Base-by-base conservation (phyloP, 2,888 invertebrate species). In the Neoitamus cyanurus region DNA sequence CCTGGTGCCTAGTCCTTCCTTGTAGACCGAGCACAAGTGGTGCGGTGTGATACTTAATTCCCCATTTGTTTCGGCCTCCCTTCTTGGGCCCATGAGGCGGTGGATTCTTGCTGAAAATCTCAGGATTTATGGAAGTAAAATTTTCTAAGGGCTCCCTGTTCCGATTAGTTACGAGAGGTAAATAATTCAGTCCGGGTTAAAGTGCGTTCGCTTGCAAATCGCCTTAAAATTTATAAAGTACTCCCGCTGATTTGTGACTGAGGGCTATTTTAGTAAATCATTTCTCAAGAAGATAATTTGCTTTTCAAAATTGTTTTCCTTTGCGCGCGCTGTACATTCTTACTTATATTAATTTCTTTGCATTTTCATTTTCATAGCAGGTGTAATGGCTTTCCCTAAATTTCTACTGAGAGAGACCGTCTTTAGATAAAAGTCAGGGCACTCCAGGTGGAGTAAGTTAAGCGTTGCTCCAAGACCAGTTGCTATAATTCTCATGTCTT, bases 21-120 rank as follows among this genome's bases (percentile, higher is more conserved):
- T 4, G 37, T n/a, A 31, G 20, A 13, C 70, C n/a, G 15, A 70
- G 7, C 70, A 34, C 34, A 31, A 73, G 31, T 34, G 36, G 36
- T 73, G 20, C 36, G 37, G 73, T 6, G n/a, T 36, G 15, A 36
- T 58, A 58, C 34, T 73, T 73, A 73, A 73, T 73, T 73, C 73
- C 36, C 73, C 73, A 73, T 73, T 73, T 73, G 73, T 73, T 73
- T 36, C 7, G 73, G 73, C 20, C 20, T 73, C 73, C 31, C 73
- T 36, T 36, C 6, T 34, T 72, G 30, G 15, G 72, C 72, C 13
- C 72, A 20, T 20, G n/a, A 34, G 15, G 15, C n/a, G 36, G 2
- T 30, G 4, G 15, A 9, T 20, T 36, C 36, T 73, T 36, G 20
- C 31, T 73, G 73, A 36, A 58, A 58, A 58, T 73, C 36, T 73